A percentile compares a stretch with the other conserved stretches of the same genome.
Conservation (phyloP, 2,113 vertebrate species). For the Phainopepla nitens region DNA sequence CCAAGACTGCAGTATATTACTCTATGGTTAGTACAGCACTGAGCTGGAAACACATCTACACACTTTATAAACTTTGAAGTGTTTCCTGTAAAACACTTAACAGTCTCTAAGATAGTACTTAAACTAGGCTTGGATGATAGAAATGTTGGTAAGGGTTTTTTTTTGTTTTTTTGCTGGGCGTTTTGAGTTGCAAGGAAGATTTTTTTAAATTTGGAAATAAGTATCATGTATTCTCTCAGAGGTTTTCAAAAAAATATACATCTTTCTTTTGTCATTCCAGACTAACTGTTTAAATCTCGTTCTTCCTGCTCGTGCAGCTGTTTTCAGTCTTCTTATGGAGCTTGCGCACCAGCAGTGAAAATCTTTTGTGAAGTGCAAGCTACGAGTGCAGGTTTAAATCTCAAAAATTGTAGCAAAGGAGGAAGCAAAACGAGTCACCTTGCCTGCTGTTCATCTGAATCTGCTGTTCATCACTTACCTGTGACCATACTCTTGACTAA, state of each 20-base stretch:
- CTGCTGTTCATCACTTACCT: too few relatives aligned
- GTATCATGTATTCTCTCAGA: neutral
- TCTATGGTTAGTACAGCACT: neutral
- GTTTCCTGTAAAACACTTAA: neutral
- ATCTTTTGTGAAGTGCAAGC: neutral
- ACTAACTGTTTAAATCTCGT: neutral
- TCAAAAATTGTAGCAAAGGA: neutral
- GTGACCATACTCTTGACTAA: neutral
- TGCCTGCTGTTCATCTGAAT: neutral
- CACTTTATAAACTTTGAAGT: neutral
- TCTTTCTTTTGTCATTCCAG: neutral
- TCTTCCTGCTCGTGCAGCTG: neutral
- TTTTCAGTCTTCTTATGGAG: neutral
- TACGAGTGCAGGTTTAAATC: neutral
- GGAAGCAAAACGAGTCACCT: accelerated
- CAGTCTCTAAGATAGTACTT: neutral
- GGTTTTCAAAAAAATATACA: neutral
- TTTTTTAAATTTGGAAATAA: neutral
- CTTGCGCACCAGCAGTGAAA: accelerated
- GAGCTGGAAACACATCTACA: neutral
- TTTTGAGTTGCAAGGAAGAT: neutral
- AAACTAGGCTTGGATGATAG: neutral
- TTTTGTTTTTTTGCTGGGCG: neutral
- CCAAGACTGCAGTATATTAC: neutral
- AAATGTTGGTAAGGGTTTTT: neutral